Evolutionary conservation across 2,113 vertebrate genomes (phyloP), one percentile per base, ranked within the genome.

Genomic region (Channa argus): DNA sequence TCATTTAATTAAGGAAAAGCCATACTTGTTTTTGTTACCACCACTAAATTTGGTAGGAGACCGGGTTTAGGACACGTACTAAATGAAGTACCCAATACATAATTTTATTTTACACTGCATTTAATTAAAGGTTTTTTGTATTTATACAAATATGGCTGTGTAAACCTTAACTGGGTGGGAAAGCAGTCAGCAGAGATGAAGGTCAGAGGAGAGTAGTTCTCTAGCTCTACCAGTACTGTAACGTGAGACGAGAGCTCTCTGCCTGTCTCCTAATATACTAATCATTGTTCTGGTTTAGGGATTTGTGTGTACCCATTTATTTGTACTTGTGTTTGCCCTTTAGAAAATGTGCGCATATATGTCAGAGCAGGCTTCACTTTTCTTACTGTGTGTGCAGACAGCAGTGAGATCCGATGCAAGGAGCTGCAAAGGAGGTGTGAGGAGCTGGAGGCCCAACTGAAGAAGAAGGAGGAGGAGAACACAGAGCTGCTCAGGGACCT

Each of bases 381-480:
- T 47, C 36, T 53, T 52, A 61, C 14, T 63, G 15, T 63, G 47
- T 62, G 8, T 50, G 36, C 88, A 94, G 95, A 92, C 78, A 92
- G 84, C 6, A 88, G 95, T 0, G 91, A 92, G 41, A 94, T 91
- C 1, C 91, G 96, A 44, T 96, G 96, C 10, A 90, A 81, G 4
- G 97, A 97, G 69, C 95, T 99, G 37, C 94, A 94, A 72, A 91
- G 89, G 52, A 94, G 95, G 49, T 99, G 97, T 3, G 96, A 97
- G 82, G 97, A 97, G 70, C 95, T 99, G 47, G 97, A 99, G 87
- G 94, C 94, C 4, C 95, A 99, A 91, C 93, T 99, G 54, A 94
- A 95, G 85, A 93, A 82, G 78, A 97, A 97, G 88, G 97, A 97
- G 89, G 92, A 94, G 6, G 98, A 99, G 90, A 99, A 98, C 59